A percentile compares a stretch with the other conserved stretches of the same genome.
Evolutionary conservation across 2,113 vertebrate genomes (phyloP).

Genomic region (Ciconia stormi): DNA sequence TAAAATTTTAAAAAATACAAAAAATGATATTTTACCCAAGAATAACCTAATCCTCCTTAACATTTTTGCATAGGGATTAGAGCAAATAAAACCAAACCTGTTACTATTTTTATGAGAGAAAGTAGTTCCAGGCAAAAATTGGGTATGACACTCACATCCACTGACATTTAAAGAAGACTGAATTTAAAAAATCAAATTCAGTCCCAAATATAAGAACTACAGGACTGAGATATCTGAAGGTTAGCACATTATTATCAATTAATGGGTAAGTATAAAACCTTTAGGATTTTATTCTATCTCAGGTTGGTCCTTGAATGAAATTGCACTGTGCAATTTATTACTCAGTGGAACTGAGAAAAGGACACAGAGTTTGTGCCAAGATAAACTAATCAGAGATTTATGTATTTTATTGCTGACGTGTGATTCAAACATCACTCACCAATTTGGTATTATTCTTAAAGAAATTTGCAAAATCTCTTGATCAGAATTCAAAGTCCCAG

Average conservation of each 20-base stretch:
- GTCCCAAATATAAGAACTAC: not conserved
- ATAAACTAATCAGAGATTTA: not conserved
- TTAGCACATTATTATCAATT: not conserved
- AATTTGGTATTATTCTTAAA: not conserved
- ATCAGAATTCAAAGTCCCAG: not conserved
- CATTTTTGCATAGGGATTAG: not conserved
- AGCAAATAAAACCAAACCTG: not conserved
- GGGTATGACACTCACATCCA: not conserved
- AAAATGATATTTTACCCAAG: not conserved
- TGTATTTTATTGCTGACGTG: not conserved
- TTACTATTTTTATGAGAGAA: not conserved
- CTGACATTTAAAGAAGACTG: not conserved
- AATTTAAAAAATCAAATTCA: not conserved
- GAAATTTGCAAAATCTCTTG: not conserved
- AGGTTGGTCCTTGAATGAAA: not conserved
- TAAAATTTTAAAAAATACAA: constrained; percentile 12
- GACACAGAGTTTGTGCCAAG: not conserved
- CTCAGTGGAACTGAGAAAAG: not conserved
- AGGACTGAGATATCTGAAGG: not conserved
- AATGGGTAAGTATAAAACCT: not conserved
- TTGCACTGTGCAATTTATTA: not conserved
- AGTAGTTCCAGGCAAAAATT: not conserved
- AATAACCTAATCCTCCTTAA: not conserved
- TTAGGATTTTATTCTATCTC: not conserved
- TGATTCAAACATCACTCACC: not conserved